Conservation (phyloP, 1,140 invertebrate species). For the Macrobrachium rosenbergii region DNA sequence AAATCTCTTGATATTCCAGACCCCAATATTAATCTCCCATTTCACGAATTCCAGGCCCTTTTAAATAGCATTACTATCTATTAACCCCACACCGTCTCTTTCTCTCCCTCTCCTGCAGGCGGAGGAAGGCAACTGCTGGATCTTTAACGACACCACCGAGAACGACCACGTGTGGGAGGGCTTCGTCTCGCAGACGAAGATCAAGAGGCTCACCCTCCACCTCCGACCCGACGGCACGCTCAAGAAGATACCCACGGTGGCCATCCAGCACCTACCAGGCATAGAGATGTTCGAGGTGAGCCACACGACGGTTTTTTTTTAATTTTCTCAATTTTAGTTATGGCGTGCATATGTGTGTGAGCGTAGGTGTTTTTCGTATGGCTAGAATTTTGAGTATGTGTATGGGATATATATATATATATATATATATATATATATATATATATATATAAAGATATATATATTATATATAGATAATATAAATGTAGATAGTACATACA, state of each 20-base stretch:
- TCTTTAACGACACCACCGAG: slow-evolving; percentile 78
- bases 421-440: no score
- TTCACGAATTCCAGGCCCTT: not conserved
- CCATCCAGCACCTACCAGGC: slow-evolving; percentile 77
- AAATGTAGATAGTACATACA: no score
- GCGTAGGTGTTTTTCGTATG: not conserved
- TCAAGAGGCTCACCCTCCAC: slow-evolving; percentile 79
- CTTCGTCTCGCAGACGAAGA: slow-evolving; percentile 79
- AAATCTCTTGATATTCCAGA: no score
- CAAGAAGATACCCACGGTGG: slow-evolving; percentile 78
- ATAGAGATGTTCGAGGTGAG: slow-evolving; percentile 71
- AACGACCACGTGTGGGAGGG: slow-evolving; percentile 77
- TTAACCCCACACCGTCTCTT: not conserved
- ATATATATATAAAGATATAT: no score
- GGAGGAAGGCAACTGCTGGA: slow-evolving; percentile 74
- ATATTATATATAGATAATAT: no score
- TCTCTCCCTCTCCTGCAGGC: slow-evolving; percentile 25
- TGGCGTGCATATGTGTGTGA: not conserved
- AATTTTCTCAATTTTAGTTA: not conserved
- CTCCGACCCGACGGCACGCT: slow-evolving; percentile 77
- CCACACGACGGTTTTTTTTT: slow-evolving; percentile 27
- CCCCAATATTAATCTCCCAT: not conserved
- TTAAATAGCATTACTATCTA: not conserved
- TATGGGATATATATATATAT: no score
- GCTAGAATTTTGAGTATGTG: not conserved